Conservation (phyloP, 2,888 invertebrate species). For the Nebria brevicollis region DNA sequence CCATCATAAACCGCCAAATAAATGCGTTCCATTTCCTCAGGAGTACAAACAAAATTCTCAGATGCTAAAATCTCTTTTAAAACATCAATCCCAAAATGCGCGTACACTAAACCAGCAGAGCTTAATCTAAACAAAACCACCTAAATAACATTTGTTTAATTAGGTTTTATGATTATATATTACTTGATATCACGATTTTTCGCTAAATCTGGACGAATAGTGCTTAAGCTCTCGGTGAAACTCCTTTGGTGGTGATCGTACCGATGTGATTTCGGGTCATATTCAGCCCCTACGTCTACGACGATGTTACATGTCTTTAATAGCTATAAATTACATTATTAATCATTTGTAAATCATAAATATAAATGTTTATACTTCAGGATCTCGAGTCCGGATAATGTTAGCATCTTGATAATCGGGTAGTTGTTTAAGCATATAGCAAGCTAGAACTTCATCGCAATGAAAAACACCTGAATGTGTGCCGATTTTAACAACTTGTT, state of each 20-base stretch:
- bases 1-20: conserved; percentile 83
- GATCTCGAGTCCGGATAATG: conserved; percentile 77
- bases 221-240: conserved; percentile 75
- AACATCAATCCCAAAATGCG: conserved; percentile 86
- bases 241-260: conserved; percentile 96
- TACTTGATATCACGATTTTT: conserved; percentile 71
- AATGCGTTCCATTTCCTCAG: conserved; percentile 67
- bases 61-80: conserved; percentile 69
- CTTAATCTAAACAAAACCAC: conserved; percentile 76
- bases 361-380: conserved; percentile 57
- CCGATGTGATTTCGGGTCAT: conserved; percentile 76
- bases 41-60: conserved; percentile 60
- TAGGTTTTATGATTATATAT: conserved; percentile 48
- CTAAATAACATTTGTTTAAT: background rate
- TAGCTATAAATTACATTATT: conserved; percentile 55
- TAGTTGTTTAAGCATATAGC: conserved; percentile 85
- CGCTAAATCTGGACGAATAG: conserved; percentile 70
- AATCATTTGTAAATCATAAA: background rate
- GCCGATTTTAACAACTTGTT: conserved; percentile 67
- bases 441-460: conserved; percentile 95
- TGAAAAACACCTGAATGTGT: conserved; percentile 89
- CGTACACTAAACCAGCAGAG: conserved; percentile 93
- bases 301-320: conserved; percentile 90
- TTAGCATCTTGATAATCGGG: conserved; percentile 83
- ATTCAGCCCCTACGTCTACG: conserved; percentile 92